Conservation (phyloP, 2,888 invertebrate species). For the Anodontia alba region DNA sequence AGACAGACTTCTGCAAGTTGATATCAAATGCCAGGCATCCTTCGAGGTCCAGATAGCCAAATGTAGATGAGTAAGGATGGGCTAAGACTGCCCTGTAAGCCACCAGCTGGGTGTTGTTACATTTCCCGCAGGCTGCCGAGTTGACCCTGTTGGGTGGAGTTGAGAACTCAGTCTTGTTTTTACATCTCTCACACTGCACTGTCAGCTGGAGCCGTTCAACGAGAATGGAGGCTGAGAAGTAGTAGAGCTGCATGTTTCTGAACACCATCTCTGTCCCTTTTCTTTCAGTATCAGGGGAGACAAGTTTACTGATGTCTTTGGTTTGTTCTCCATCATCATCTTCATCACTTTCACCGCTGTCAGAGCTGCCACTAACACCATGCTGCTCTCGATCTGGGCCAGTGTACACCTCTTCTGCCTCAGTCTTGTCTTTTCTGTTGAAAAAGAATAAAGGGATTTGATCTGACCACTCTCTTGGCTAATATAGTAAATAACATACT, state of each 20-base stretch:
- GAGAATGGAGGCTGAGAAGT: slow-evolving; percentile 78
- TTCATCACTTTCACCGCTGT: slow-evolving; percentile 34
- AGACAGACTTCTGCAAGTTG: slow-evolving; percentile 81
- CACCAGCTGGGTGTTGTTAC: slow-evolving; percentile 75
- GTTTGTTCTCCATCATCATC: slow-evolving; percentile 13
- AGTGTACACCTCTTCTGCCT: slow-evolving; percentile 48
- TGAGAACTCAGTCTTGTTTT: slow-evolving; percentile 75
- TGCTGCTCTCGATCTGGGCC: slow-evolving; percentile 34
- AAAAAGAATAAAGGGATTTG: too few species aligned
- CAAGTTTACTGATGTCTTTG: slow-evolving; percentile 17
- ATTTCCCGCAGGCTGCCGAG: slow-evolving; percentile 78
- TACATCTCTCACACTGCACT: slow-evolving; percentile 82
- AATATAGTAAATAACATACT: too few species aligned
- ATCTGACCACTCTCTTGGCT: too few species aligned
- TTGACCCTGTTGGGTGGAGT: slow-evolving; percentile 75
- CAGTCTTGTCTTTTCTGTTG: slow-evolving; percentile 21
- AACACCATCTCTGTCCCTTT: slow-evolving; percentile 83
- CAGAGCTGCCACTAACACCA: slow-evolving; percentile 18
- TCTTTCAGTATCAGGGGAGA: slow-evolving; percentile 59
- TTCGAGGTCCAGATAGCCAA: slow-evolving; percentile 84
- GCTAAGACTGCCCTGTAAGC: slow-evolving; percentile 80
- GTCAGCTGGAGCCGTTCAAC: slow-evolving; percentile 76
- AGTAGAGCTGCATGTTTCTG: slow-evolving; percentile 79
- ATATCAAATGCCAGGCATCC: slow-evolving; percentile 83
- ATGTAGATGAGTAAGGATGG: slow-evolving; percentile 80